Evolutionary conservation across 1,140 invertebrate species (phyloP).

Genomic region (Micrasema minimum): DNA sequence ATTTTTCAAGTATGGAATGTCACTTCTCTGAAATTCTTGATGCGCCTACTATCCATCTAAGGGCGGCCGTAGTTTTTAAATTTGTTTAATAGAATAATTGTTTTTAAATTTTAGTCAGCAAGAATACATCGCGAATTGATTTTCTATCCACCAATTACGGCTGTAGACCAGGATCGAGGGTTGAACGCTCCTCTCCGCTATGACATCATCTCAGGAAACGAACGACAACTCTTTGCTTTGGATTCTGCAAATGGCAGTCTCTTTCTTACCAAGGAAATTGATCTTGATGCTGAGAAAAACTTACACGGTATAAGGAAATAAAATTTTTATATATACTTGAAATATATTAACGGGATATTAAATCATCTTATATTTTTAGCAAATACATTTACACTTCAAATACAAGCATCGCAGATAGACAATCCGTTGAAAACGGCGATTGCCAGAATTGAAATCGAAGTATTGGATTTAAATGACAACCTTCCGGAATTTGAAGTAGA

Average conservation of each 20-base stretch:
- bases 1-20: too few relatives aligned
- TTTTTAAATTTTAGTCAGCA: slow-evolving; percentile 66
- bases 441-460: slow-evolving; percentile 80
- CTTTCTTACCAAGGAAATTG: slow-evolving; percentile 81
- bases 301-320: slow-evolving; percentile 71
- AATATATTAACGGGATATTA: background rate
- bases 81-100: background rate
- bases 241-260: slow-evolving; percentile 79
- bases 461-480: slow-evolving; percentile 87
- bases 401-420: slow-evolving; percentile 81
- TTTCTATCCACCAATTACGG: slow-evolving; percentile 77
- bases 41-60: too few relatives aligned
- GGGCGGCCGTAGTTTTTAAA: too few relatives aligned
- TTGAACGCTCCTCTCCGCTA: slow-evolving; percentile 77
- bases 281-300: slow-evolving; percentile 76
- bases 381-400: slow-evolving; percentile 80
- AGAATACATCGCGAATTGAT: slow-evolving; percentile 74
- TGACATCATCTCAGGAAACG: slow-evolving; percentile 80
- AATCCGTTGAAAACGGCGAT: slow-evolving; percentile 79
- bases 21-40: too few relatives aligned
- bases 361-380: slow-evolving; percentile 57
- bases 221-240: slow-evolving; percentile 76
- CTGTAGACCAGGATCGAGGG: slow-evolving; percentile 79
- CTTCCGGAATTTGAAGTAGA: slow-evolving; percentile 87
- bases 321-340: background rate